Evolutionary conservation across 2,113 vertebrate species (phyloP).

Genomic region (Actenoides hombroni): DNA sequence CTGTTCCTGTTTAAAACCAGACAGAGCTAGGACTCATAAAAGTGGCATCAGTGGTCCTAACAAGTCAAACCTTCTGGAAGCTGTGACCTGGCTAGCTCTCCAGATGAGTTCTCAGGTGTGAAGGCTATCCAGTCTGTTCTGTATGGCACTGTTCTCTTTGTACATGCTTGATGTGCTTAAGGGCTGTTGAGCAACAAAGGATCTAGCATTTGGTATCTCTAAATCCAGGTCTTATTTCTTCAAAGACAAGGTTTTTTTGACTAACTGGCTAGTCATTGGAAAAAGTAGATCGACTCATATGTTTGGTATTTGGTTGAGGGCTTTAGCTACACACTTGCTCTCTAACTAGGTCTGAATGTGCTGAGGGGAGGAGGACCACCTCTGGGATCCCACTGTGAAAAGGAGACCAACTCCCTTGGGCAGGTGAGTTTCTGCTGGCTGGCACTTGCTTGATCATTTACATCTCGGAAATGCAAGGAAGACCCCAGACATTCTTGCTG

Average conservation of each 20-base stretch:
- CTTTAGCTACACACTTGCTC: fast-evolving
- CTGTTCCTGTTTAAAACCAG: neutral
- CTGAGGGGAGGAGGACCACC: neutral
- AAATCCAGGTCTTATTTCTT: neutral
- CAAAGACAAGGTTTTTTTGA: neutral
- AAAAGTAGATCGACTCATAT: fast-evolving
- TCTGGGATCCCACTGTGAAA: neutral
- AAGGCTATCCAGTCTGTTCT: too few relatives aligned
- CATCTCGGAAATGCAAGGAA: neutral
- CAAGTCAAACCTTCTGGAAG: fast-evolving
- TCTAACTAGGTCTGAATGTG: neutral
- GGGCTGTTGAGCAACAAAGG: neutral
- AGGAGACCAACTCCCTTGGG: fast-evolving
- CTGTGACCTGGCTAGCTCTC: neutral
- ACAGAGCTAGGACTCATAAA: neutral
- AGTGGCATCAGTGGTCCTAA: fast-evolving
- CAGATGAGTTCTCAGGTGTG: neutral
- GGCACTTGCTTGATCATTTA: neutral
- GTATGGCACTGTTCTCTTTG: neutral
- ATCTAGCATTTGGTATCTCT: neutral
- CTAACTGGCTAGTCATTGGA: neutral
- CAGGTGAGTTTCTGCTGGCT: neutral
- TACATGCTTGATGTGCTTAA: fast-evolving
- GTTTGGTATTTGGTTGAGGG: neutral
- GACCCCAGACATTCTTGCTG: neutral